Evolutionary conservation across 2,113 vertebrate species (phyloP), one percentile per base, ranked within the genome.

Genomic region (Gadus macrocephalus): DNA sequence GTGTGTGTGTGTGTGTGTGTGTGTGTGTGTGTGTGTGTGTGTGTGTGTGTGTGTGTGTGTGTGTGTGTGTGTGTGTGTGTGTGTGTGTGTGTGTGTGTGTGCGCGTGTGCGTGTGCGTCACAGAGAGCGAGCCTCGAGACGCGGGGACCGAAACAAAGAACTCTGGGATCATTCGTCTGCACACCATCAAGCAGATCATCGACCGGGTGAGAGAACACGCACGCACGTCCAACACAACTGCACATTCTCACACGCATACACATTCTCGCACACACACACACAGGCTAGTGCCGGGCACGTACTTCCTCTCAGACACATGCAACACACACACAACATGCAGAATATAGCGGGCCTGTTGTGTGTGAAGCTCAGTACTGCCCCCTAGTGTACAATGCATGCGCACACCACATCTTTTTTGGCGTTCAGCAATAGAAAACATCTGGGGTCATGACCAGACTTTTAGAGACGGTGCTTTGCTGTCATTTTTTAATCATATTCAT

Each of bases 131-230:
- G 87, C 96, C 97, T 8, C 93, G 96, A 81, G 97, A 99, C 81
- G 97, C 97, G 67, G 97, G 97, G 60, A 96, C 95, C 1, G 96
- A 99, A 90, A 93, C 96, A 77, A 96, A 95, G 49, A 97, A 92
- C 88, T 96, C 97, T 31, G 97, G 97, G 69, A 98, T 99, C 84
- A 99, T 99, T 77, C 96, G 97, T 68, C 94, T 99, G 76, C 97
- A 99, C 83, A 99, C 97, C 28, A 99, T 99, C 82, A 99, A 99
- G 80, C 96, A 99, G 88, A 98, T 99, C 68, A 99, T 99, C 1
- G 97, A 99, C 83, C 92, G 93, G 83, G 97, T 99, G 89, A 94
- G 96, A 87, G 53, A 9, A 64, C 65, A 59, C 20, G 15, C 66
- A 70, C 58, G 38, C 31, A 31, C 31, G 31, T 35, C 31, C 6